Evolutionary conservation across 2,113 vertebrate species (phyloP).

Genomic region (Myrmophylax atrothorax): DNA sequence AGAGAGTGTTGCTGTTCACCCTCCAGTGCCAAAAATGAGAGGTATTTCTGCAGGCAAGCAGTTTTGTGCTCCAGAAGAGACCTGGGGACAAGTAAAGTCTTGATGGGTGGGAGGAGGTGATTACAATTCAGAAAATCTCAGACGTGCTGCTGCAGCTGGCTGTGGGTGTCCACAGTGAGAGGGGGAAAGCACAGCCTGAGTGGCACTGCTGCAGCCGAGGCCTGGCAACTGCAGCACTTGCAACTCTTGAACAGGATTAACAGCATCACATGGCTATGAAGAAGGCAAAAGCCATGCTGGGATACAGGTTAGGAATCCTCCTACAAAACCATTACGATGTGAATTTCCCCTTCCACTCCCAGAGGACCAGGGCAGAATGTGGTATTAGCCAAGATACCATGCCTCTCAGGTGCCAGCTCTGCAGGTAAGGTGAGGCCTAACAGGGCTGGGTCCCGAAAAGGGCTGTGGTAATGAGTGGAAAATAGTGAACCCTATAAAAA

Average conservation of each 20-base stretch:
- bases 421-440: background rate
- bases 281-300: background rate
- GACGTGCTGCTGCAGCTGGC: background rate
- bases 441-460: background rate
- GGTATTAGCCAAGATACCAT: background rate
- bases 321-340: background rate
- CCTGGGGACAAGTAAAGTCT: background rate
- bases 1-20: background rate
- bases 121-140: background rate
- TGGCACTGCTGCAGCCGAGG: rapidly evolving
- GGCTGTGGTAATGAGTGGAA: background rate
- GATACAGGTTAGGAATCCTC: background rate
- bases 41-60: background rate
- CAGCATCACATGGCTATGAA: background rate
- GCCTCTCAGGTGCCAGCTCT: background rate
- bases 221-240: rapidly evolving
- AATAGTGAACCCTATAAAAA: background rate
- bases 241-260: background rate
- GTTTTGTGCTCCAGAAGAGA: background rate
- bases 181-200: background rate
- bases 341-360: background rate
- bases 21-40: background rate
- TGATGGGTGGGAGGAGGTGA: background rate
- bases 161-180: rapidly evolving
- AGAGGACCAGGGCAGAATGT: background rate